These are phyloP conservation scores for Chondrosia reniformis DNA, from an alignment of 37 sponge, comb jelly and placozoan genomes.

Conservation along the genomic window DNA sequence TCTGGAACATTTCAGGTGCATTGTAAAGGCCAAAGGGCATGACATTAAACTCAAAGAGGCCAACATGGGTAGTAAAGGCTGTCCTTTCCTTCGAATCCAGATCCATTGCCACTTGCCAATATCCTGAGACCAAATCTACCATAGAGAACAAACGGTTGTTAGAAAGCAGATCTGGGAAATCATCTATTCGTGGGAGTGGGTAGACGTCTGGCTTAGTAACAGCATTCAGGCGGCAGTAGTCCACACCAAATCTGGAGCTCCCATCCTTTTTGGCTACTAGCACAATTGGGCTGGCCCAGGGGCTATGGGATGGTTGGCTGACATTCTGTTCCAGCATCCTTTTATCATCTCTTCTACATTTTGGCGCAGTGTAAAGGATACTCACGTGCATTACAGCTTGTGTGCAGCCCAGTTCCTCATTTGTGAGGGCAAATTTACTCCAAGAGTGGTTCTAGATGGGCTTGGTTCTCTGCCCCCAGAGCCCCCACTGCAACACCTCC, in stretches of 20 bases:
- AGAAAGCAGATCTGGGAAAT: conserved; percentile 35
- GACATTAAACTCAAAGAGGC: conserved; percentile 34
- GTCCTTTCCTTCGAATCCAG: conserved; percentile 19
- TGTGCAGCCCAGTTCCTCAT: conserved; percentile 23
- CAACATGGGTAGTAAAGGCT: conserved; percentile 32
- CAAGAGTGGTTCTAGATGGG: no score
- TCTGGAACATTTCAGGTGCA: conserved; percentile 42
- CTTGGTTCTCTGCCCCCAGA: no score
- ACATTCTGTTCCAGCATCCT: conserved; percentile 38
- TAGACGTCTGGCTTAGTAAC: conserved; percentile 57
- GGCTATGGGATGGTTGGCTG: conserved; percentile 33
- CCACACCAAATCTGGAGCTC: conserved; percentile 48
- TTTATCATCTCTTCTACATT: conserved; percentile 14
- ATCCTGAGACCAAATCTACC: conserved; percentile 23
- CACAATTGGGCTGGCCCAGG: conserved; percentile 51
- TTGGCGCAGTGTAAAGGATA: conserved; percentile 30
- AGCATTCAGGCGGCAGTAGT: conserved; percentile 50
- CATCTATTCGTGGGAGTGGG: conserved; percentile 59
- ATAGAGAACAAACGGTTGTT: conserved; percentile 6
- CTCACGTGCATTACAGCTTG: conserved; percentile 23
- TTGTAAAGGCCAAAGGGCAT: conserved; percentile 51
- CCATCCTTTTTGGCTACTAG: conserved; percentile 50
- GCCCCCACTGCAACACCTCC: not conserved
- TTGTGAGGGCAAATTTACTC: conserved; percentile 8
- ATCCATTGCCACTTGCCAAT: conserved; percentile 36